phyloP scores from a whole-genome alignment of 30 jellyfish, hydroid and myxozoan species.

The Sanderia malayensis region DNA sequence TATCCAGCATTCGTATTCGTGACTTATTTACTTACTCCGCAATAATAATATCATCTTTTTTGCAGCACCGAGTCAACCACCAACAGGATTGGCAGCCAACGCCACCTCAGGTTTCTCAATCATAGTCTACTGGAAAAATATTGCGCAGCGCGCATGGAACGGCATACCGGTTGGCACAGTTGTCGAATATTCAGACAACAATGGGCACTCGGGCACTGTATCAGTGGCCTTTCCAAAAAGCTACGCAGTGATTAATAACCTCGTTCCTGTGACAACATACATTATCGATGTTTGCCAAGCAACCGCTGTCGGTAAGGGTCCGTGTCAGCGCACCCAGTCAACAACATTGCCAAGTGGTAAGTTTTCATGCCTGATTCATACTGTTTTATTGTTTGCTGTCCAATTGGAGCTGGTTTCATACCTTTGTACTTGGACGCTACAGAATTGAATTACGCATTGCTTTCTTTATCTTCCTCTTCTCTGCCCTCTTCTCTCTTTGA shows the following conservation, averaged over 20 bases:
- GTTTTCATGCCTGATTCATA: no score
- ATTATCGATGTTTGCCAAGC: constrained; percentile 55
- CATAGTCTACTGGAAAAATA: constrained; percentile 45
- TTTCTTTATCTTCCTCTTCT: no score
- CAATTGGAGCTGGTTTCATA: no score
- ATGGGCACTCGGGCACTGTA: constrained; percentile 12
- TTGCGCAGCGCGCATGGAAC: constrained; percentile 46
- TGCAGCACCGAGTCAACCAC: constrained; percentile 79
- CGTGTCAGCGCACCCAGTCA: constrained; percentile 68
- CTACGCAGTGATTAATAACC: constrained; percentile 12
- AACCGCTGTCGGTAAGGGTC: constrained; percentile 71
- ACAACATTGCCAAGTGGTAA: constrained; percentile 57
- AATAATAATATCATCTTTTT: no score
- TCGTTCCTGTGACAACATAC: constrained; percentile 55
- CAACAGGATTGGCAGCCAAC: constrained; percentile 26
- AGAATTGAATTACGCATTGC: no score
- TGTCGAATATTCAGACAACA: constrained; percentile 19
- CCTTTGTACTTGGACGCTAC: no score
- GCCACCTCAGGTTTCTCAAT: constrained; percentile 42
- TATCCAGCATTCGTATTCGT: no score
- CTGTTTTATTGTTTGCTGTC: no score
- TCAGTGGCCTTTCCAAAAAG: constrained; percentile 10
- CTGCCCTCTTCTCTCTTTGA: neutral
- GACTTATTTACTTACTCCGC: no score
- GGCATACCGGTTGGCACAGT: constrained; percentile 55